Evolutionary conservation across 2,797 vertebrate genomes (phyloP), one percentile per base, ranked within the genome.

Genomic region (Acanthurus lineatus): DNA sequence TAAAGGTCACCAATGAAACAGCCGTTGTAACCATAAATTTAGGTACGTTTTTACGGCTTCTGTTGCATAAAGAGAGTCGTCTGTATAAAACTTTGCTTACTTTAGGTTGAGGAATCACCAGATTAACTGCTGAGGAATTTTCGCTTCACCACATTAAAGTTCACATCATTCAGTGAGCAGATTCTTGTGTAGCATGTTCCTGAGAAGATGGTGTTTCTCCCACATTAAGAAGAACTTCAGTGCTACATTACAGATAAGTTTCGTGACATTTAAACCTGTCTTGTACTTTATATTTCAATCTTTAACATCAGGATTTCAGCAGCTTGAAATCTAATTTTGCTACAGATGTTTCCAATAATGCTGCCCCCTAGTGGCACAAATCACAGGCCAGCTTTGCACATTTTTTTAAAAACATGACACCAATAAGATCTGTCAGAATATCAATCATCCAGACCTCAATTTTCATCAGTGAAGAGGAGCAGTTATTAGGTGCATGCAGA

Each of bases 1-100:
- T 80, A 91, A 91, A 92, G 90, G 88, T 91, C 86, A 90, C 53
- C 85, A 86, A 73, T 81, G 82, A 88, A 90, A 86, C 66, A 59
- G 62, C 48, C 22, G 54, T 66, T 57, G 19, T 35, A 73, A 70
- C 63, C 73, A 63, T 89, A 86, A 66, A 84, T 87, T 58, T 70
- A 22, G 63, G 44, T 48, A 10, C 51, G 5, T 35, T 35, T 69
- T 62, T 73, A 9, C 35, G 51, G 76, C 60, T 58, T 54, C 12
- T 47, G 14, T 63, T 48, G 56, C 25, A 22, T 60, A 78, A 51
- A 62, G 54, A 53, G 73, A 85, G 64, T 82, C 79, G 32, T 83
- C 64, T 16, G 49, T 76, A 45, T 83, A 48, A 81, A 81, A 83
- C 51, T 66, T 56, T 53, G 79, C 81, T 78, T 77, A 73, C 56